Evolutionary conservation across 2,797 vertebrate species (phyloP).

Genomic region (Artibeus jamaicensis): DNA sequence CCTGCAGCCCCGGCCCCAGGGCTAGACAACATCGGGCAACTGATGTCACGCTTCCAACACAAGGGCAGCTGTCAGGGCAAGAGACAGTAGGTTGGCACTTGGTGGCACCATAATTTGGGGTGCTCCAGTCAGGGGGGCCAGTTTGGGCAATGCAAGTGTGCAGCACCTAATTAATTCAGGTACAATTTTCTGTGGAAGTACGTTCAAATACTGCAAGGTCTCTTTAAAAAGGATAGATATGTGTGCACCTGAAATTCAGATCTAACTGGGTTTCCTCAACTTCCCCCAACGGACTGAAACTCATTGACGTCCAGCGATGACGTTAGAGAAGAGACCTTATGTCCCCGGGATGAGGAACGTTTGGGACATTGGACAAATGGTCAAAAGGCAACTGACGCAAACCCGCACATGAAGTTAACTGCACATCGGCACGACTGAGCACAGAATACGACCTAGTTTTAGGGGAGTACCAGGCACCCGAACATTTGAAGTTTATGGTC

Average conservation of each 20-base stretch:
- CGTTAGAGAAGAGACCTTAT: not conserved
- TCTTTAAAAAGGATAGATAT: not conserved
- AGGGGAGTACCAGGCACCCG: too few species aligned
- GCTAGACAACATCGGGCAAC: not conserved
- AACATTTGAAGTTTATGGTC: not conserved
- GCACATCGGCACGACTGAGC: rapidly evolving
- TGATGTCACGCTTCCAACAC: too few species aligned
- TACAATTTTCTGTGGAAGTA: not conserved
- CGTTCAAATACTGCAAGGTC: not conserved
- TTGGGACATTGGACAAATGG: not conserved
- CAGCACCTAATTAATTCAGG: not conserved
- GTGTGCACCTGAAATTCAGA: not conserved
- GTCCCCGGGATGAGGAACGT: not conserved
- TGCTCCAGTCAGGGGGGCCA: too few species aligned
- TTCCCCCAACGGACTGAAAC: not conserved
- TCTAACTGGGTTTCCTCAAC: not conserved
- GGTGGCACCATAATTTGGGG: too few species aligned
- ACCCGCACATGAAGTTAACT: not conserved
- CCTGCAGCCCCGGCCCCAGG: rapidly evolving
- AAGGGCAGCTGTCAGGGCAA: too few species aligned
- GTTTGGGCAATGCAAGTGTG: not conserved
- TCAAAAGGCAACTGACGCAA: not conserved
- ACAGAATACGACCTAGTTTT: not conserved
- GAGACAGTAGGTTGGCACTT: not conserved
- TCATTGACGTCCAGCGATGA: not conserved